Evolutionary conservation across 2,113 vertebrate genomes (phyloP).

Genomic region (Bufo bufo): DNA sequence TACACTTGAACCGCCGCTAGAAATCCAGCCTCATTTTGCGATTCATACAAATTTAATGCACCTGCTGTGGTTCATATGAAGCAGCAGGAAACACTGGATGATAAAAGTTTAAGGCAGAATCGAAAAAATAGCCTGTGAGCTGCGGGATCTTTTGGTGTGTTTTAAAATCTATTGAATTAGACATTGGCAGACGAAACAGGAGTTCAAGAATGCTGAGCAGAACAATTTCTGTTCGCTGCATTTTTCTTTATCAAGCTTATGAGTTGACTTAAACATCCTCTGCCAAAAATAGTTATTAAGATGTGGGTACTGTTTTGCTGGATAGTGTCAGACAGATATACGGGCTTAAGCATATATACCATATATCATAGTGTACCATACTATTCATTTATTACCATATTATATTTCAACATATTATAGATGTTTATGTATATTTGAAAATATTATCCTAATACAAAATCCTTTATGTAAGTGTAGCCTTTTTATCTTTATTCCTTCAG

Average conservation of each 20-base stretch:
- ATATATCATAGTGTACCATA: too few relatives aligned
- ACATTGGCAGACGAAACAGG: slow-evolving; percentile 49
- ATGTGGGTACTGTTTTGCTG: background rate
- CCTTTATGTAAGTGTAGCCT: too few relatives aligned
- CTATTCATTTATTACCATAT: too few relatives aligned
- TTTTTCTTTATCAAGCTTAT: slow-evolving; percentile 1
- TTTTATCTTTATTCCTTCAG: too few relatives aligned
- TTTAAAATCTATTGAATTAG: slow-evolving; percentile 49
- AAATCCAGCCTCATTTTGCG: slow-evolving; percentile 53
- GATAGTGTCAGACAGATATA: background rate
- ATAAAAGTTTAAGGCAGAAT: slow-evolving; percentile 54
- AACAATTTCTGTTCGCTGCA: slow-evolving; percentile 34
- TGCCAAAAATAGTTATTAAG: background rate
- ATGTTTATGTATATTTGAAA: too few relatives aligned
- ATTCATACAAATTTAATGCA: slow-evolving; percentile 57
- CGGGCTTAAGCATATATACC: background rate
- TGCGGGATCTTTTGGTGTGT: slow-evolving; percentile 46
- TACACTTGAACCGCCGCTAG: slow-evolving; percentile 48
- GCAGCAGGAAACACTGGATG: slow-evolving; percentile 46
- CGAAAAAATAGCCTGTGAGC: slow-evolving; percentile 43
- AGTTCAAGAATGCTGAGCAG: slow-evolving; percentile 44
- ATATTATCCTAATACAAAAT: too few relatives aligned
- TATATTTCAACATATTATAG: too few relatives aligned
- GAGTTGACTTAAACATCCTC: background rate
- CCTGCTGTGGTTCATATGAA: slow-evolving; percentile 54